Base-by-base conservation (phyloP, 1,140 invertebrate genomes). In the Eriosoma lanigerum region DNA sequence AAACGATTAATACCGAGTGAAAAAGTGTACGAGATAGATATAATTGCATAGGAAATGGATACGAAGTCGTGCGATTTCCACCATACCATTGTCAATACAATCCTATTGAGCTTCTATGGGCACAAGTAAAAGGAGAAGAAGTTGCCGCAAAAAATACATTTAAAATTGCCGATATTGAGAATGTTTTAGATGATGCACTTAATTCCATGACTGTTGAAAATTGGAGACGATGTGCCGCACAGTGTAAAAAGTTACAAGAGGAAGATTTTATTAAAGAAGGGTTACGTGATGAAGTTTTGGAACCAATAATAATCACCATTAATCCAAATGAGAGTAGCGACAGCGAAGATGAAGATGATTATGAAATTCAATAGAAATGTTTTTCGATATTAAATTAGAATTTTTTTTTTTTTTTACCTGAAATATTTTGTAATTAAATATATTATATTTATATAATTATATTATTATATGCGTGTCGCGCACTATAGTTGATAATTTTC, bases 61-160 rank as follows among this genome's bases (percentile, higher is more conserved):
- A 82, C 56, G 60, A n/a, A 60, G 82, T 82, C 19, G 17, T 81
- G 12, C 32, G 81, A n/a, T 56, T 81, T 1, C 72, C 81, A 1
- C 68, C 68, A 1, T 48, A 58, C 10, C 81, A 82, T 66, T 82
- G 81, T 58, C 50, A 80, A 68, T 68, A 66, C 12, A 82, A 82
- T 44, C 72, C 81, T 1, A 82, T 82, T 38, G 81, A 82, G 46
- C n/a, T n/a, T 19, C 15, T 54, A 54, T 54, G 52, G 52, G 19
- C 19, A 19, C 52, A 54, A n/a, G 19, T 54, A 2, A 54, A 54
- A 54, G 15, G n/a, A 54, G 15, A 8, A 3, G 19, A 54, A n/a
- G n/a, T 54, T n/a, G 8, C 13, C 1, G 15, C 10, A 1, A n/a
- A n/a, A n/a, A n/a, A 54, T n/a, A 54, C 3, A 3, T 54, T 19